Base-by-base conservation (phyloP, 2,113 vertebrate genomes). In the Hirundichthys speculiger region DNA sequence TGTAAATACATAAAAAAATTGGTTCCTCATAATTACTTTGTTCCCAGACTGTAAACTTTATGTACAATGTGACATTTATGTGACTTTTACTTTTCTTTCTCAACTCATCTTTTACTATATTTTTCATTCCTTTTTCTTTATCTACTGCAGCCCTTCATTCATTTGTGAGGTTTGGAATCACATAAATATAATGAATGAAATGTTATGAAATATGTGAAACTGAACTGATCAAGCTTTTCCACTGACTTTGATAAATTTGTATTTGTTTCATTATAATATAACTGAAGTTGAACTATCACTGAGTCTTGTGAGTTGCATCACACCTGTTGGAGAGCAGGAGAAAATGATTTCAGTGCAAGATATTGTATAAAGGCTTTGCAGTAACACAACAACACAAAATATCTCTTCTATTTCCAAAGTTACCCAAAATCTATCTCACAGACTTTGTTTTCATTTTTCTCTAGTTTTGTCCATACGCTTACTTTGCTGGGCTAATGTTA, bases 1-100 rank as follows among this genome's bases (percentile, higher is more conserved):
- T 89, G 88, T 85, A 86, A 81, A 87, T 89, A 86, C 30, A 77
- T 52, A 30, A 16, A 65, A 64, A 66, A 20, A 69, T 48, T 0
- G 15, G 10, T 70, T 79, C 56, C 38, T 69, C 30, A 49, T 61
- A 55, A 30, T 65, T 79, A 47, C 22, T 79, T 52, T 79, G 18
- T 20, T 74, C 21, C 47, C 21, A 72, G 41, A 30, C 64, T 70
- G 50, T 84, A 57, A 67, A 68, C 46, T 64, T 57, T 4, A 56
- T 60, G 51, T 60, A 52, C 53, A 77, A 64, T 63, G 10, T 50
- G 41, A 22, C 45, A 75, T 69, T 54, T 56, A 62, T 30, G n/a
- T n/a, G n/a, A n/a, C n/a, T n/a, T n/a, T 62, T 83, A 41, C 71
- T 63, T 50, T 9, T 34, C 30, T 34, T 10, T 34, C 30, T 34